These are phyloP conservation scores for Rostratula benghalensis DNA, from an alignment of 2,113 vertebrate genomes.

Conservation along the genomic window DNA sequence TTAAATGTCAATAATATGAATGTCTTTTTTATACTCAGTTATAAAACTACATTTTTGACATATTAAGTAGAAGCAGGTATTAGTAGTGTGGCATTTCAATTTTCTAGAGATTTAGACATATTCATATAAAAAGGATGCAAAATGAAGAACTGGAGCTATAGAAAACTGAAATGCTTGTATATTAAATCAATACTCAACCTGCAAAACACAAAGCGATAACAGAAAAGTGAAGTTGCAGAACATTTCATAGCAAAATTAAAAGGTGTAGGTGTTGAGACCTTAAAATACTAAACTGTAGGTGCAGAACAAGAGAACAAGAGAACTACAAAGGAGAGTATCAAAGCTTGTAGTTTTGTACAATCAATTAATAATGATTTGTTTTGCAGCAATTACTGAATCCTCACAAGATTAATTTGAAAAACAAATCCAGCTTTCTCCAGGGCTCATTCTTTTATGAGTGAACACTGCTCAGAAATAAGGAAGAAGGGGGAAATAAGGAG, in stretches of 20 bases:
- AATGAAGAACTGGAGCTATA: constrained; percentile 57
- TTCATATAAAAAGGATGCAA: constrained; percentile 63
- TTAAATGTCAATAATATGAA: constrained; percentile 75
- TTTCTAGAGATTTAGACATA: constrained; percentile 68
- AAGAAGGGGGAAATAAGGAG: not conserved
- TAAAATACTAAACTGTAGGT: constrained; percentile 62
- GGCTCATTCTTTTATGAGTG: not conserved
- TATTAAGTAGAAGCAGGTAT: constrained; percentile 67
- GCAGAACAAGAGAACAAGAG: constrained; percentile 52
- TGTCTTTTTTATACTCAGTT: constrained; percentile 58
- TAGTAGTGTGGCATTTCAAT: constrained; percentile 57
- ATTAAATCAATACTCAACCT: constrained; percentile 66
- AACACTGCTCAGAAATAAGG: not conserved
- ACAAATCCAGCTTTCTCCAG: not conserved
- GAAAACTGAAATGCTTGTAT: constrained; percentile 51
- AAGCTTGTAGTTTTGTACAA: constrained; percentile 6
- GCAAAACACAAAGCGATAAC: constrained; percentile 57
- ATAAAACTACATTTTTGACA: constrained; percentile 67
- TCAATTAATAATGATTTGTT: constrained; percentile 29
- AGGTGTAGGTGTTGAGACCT: constrained; percentile 64
- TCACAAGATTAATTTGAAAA: not conserved
- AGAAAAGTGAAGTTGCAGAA: constrained; percentile 66
- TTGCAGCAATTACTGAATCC: not conserved
- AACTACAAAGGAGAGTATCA: not conserved
- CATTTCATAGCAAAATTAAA: constrained; percentile 64